These are phyloP conservation scores for Anastrepha ludens DNA, from an alignment of 1,140 invertebrate genomes.

Conservation along the genomic window DNA sequence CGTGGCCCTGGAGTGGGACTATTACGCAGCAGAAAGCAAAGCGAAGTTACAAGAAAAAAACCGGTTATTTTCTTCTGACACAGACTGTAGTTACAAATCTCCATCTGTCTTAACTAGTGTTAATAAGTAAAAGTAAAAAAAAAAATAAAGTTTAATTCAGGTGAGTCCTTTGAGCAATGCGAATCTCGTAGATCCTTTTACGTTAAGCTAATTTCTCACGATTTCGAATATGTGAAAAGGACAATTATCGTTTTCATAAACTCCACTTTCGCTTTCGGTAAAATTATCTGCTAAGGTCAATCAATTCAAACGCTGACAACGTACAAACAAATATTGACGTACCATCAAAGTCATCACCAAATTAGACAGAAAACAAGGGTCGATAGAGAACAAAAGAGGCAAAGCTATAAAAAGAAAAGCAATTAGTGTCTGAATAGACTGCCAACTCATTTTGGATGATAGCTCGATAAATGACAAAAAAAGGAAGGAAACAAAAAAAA, in stretches of 20 bases:
- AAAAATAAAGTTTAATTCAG: too few relatives aligned
- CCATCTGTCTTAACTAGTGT: too few relatives aligned
- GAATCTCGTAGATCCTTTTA: too few relatives aligned
- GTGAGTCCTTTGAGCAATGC: too few relatives aligned
- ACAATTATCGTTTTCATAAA: neutral
- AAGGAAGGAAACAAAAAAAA: neutral
- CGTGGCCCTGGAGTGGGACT: too few relatives aligned
- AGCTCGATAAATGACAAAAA: neutral
- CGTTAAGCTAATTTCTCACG: too few relatives aligned
- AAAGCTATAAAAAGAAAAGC: constrained; percentile 34
- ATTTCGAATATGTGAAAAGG: too few relatives aligned
- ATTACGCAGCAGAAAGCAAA: too few relatives aligned
- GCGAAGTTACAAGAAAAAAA: too few relatives aligned
- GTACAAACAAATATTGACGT: neutral
- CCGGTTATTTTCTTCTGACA: too few relatives aligned
- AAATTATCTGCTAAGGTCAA: neutral
- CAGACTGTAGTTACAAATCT: too few relatives aligned
- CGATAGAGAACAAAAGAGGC: constrained; percentile 8
- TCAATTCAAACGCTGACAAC: neutral
- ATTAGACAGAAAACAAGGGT: constrained; percentile 18
- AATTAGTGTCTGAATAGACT: constrained; percentile 26
- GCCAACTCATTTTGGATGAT: constrained; percentile 13
- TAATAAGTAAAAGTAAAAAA: too few relatives aligned
- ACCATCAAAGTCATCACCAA: neutral
- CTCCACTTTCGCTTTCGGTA: neutral